phyloP scores from a whole-genome alignment of 2,113 vertebrate genomes.

The Sciurus niger region DNA sequence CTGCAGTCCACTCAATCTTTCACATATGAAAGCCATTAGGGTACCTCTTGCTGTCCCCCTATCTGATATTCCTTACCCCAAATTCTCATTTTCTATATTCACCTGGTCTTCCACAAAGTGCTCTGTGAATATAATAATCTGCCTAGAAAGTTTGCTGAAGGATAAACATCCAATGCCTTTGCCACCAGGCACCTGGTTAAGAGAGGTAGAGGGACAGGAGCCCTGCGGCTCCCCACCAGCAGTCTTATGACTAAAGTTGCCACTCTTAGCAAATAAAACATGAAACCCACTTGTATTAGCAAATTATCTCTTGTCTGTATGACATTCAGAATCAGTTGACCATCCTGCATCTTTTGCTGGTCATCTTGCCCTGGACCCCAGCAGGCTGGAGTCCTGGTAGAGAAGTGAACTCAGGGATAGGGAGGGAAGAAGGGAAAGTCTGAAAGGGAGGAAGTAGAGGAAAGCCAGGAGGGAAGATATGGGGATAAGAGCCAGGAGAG shows the following conservation, averaged over 20 bases:
- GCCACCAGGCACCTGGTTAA: neutral
- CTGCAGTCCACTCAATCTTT: neutral
- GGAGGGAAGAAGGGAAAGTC: neutral
- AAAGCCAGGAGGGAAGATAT: neutral
- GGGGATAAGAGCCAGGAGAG: no score
- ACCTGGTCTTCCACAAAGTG: neutral
- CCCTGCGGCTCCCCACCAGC: neutral
- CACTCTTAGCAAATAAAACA: neutral
- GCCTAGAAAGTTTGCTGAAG: neutral
- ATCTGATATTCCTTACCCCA: rapidly evolving
- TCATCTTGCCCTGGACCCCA: neutral
- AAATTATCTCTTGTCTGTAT: neutral
- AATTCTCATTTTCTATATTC: neutral
- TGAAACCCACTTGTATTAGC: neutral
- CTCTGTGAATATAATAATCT: neutral
- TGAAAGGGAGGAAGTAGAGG: neutral
- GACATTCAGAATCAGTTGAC: neutral
- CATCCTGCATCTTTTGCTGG: neutral
- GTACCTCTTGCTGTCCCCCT: rapidly evolving
- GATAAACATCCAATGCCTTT: no score
- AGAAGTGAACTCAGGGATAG: rapidly evolving
- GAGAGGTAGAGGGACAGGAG: no score
- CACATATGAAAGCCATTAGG: neutral
- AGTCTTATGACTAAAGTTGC: no score
- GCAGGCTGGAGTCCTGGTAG: neutral